Evolutionary conservation across 1,140 invertebrate genomes (phyloP).

Genomic region (Caenorhabditis tropicalis): DNA sequence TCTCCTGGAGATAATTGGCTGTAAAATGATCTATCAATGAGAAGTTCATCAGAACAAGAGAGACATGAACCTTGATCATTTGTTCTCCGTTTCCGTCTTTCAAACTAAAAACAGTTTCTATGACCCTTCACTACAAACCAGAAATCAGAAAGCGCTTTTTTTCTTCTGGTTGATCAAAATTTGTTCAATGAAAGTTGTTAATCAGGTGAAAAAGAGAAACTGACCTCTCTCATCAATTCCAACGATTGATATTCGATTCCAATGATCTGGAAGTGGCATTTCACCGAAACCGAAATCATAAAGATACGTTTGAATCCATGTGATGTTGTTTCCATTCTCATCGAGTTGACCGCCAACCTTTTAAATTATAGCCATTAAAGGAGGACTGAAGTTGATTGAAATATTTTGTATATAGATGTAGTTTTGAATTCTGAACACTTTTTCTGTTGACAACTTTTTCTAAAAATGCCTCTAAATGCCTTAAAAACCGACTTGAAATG

Average conservation of each 20-base stretch:
- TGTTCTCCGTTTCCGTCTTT: neutral
- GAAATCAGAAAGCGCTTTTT: neutral
- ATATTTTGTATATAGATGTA: too few species aligned
- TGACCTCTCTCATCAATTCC: slow-evolving; percentile 45
- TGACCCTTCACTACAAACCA: neutral
- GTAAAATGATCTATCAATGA: neutral
- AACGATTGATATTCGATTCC: slow-evolving; percentile 54
- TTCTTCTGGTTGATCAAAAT: neutral
- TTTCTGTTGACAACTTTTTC: too few species aligned
- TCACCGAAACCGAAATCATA: slow-evolving; percentile 65
- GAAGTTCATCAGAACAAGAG: neutral
- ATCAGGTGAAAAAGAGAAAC: neutral
- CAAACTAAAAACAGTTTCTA: slow-evolving; percentile 8
- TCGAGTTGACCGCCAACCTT: neutral
- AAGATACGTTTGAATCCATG: slow-evolving; percentile 63
- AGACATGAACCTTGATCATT: neutral
- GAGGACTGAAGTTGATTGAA: neutral
- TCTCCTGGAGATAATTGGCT: slow-evolving; percentile 51
- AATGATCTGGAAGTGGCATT: slow-evolving; percentile 56
- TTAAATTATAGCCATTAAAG: neutral
- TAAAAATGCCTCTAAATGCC: too few species aligned
- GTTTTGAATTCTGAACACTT: too few species aligned
- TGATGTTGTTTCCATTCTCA: slow-evolving; percentile 53
- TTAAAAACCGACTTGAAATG: too few species aligned
- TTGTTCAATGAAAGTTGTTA: neutral